These are phyloP conservation scores for Yasuhikotakia modesta DNA, from an alignment of 2,797 vertebrate species.

Conservation along the genomic window DNA sequence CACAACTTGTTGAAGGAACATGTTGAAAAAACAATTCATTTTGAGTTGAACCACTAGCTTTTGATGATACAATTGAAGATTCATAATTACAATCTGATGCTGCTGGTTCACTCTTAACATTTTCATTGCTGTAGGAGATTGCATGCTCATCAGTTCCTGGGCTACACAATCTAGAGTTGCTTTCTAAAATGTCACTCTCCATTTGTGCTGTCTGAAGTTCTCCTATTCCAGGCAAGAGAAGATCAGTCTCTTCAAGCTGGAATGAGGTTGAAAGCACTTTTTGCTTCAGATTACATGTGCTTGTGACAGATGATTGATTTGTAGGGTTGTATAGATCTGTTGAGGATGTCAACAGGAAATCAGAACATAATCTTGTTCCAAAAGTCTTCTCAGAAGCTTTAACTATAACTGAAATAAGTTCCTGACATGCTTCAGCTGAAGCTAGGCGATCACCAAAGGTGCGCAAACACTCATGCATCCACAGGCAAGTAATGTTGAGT, in stretches of 20 bases:
- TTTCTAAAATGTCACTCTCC: conserved; percentile 20
- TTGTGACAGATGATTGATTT: conserved; percentile 7
- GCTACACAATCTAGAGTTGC: conserved; percentile 21
- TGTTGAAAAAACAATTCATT: not conserved
- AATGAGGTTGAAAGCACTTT: conserved; percentile 2
- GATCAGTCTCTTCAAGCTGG: conserved; percentile 22
- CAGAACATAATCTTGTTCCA: conserved; percentile 51
- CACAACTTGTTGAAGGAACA: conserved; percentile 21
- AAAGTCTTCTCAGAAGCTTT: conserved; percentile 71
- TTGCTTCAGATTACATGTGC: not conserved
- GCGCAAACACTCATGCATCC: conserved; percentile 86
- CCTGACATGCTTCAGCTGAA: conserved; percentile 67
- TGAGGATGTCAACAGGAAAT: conserved; percentile 1
- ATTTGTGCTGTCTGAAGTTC: conserved; percentile 17
- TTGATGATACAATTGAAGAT: not conserved
- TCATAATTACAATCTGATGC: conserved; percentile 12
- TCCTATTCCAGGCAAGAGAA: not conserved
- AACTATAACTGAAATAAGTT: conserved; percentile 64
- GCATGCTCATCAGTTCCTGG: conserved; percentile 35
- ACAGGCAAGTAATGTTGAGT: conserved; percentile 75
- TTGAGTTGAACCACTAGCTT: not conserved
- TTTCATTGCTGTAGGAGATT: conserved; percentile 12
- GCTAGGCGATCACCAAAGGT: conserved; percentile 80
- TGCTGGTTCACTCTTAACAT: conserved; percentile 7
- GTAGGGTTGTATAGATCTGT: not conserved